These are phyloP conservation scores for Melanocharis versteri DNA, from an alignment of 2,113 vertebrate species.

Conservation along the genomic window DNA sequence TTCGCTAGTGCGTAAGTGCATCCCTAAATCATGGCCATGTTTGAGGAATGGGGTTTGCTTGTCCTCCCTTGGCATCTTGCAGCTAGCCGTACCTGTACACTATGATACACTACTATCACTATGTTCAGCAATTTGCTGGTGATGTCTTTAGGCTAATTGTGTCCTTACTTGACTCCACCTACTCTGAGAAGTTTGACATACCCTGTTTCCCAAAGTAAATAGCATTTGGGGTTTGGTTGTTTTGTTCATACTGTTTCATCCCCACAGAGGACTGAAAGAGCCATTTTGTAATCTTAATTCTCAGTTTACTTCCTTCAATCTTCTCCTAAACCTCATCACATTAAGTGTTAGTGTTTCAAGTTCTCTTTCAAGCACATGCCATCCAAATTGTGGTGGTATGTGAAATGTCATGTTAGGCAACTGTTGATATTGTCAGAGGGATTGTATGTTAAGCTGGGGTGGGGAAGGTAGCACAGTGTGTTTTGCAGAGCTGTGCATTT, in stretches of 20 bases:
- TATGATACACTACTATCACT: no score
- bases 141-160: background rate
- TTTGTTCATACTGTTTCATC: constrained; percentile 24
- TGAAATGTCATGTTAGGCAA: constrained; percentile 36
- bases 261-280: background rate
- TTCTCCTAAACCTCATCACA: background rate
- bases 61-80: background rate
- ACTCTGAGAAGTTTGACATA: constrained; percentile 11
- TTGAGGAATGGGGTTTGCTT: background rate
- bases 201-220: constrained; percentile 18
- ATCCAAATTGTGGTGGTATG: constrained; percentile 1
- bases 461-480: constrained; percentile 10
- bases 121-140: background rate
- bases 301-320: constrained; percentile 52
- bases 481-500: constrained; percentile 54
- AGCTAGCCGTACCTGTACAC: background rate
- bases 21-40: fast-evolving
- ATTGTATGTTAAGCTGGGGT: constrained; percentile 56
- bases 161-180: constrained; percentile 34
- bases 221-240: constrained; percentile 26
- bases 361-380: constrained; percentile 35
- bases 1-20: background rate
- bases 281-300: constrained; percentile 50
- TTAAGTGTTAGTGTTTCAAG: background rate
- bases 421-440: constrained; percentile 46